Evolutionary conservation across 2,113 vertebrate species (phyloP).

Genomic region (Ictalurus punctatus): DNA sequence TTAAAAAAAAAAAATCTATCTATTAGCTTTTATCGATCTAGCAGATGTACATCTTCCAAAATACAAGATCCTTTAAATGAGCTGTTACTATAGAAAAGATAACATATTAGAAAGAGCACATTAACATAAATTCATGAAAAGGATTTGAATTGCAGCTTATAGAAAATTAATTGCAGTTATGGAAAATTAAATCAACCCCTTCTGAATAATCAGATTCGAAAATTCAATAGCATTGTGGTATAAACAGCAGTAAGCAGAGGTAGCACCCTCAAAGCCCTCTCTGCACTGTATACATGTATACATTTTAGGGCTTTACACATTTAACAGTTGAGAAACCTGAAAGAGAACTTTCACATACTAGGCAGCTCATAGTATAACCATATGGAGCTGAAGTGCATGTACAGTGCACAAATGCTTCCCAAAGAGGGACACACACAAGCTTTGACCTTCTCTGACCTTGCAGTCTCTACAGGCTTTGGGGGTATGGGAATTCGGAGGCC

Average conservation of each 20-base stretch:
- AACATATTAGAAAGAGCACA: background rate
- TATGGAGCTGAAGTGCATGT: slow-evolving; percentile 28
- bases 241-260: background rate
- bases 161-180: background rate
- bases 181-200: background rate
- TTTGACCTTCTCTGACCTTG: slow-evolving; percentile 69
- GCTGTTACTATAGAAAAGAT: background rate
- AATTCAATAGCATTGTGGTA: background rate
- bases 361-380: background rate
- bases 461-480: slow-evolving; percentile 67
- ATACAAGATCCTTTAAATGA: background rate
- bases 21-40: background rate
- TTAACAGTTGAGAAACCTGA: background rate
- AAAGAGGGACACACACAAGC: slow-evolving; percentile 64
- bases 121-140: background rate
- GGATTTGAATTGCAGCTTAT: background rate
- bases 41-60: background rate
- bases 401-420: slow-evolving; percentile 61
- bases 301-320: background rate
- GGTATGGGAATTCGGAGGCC: slow-evolving; percentile 71
- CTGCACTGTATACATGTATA: background rate
- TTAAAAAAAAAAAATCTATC: background rate
- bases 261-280: no score
- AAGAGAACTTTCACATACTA: slow-evolving; percentile 7
- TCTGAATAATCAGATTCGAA: background rate